Conservation (phyloP, 1,140 invertebrate species). For the Drosophila ironensis region DNA sequence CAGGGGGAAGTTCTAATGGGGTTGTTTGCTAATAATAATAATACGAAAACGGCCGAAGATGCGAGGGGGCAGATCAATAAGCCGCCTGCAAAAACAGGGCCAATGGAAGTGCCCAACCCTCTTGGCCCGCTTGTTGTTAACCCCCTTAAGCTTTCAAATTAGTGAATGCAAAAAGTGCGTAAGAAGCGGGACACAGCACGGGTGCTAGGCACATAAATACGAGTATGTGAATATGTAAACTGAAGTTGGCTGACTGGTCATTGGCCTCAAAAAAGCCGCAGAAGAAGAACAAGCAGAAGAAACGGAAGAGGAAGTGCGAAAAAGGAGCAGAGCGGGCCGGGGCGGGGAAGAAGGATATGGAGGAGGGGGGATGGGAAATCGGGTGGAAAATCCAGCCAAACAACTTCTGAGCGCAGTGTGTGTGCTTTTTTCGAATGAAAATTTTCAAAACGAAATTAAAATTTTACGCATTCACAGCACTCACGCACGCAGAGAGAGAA, state of each 20-base stretch:
- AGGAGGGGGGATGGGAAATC: conserved; percentile 1
- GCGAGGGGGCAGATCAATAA: conserved; percentile 68
- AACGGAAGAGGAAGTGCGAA: conserved; percentile 16
- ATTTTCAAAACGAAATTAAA: conserved; percentile 79
- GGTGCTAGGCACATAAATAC: neutral
- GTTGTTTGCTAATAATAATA: conserved; percentile 73
- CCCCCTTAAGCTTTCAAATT: conserved; percentile 60
- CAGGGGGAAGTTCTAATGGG: conserved; percentile 51
- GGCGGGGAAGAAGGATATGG: neutral
- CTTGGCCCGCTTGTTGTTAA: neutral
- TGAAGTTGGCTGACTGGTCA: conserved; percentile 50
- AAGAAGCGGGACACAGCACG: conserved; percentile 54
- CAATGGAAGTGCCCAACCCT: conserved; percentile 48
- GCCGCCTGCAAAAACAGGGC: conserved; percentile 49
- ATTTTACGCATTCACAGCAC: conserved; percentile 71
- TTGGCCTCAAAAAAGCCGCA: conserved; percentile 61
- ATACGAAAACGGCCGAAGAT: conserved; percentile 48
- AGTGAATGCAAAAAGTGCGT: conserved; percentile 76
- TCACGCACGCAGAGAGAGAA: conserved; percentile 25
- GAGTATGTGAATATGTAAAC: neutral
- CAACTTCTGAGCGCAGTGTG: conserved; percentile 51
- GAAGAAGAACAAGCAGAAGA: conserved; percentile 5
- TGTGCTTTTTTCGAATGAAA: conserved; percentile 59
- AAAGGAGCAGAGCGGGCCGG: conserved; percentile 18
- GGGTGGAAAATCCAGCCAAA: conserved; percentile 33